These are phyloP conservation scores for Coleophora flavipennella DNA, from an alignment of 2,888 invertebrate species.

Conservation along the genomic window DNA sequence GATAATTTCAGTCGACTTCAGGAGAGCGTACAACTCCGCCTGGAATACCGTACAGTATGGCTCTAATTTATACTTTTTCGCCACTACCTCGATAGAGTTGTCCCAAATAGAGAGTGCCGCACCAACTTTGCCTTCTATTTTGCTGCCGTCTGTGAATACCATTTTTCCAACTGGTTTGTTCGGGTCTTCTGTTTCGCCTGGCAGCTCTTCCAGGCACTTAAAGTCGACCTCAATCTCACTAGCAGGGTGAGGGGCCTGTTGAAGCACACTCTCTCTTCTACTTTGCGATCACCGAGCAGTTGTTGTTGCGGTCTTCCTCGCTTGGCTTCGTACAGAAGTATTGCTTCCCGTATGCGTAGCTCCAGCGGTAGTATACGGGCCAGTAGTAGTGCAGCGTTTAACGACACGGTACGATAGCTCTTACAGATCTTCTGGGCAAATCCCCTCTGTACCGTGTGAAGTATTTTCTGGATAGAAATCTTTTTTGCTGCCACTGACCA, in stretches of 20 bases:
- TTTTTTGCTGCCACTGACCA: background rate
- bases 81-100: constrained; percentile 3
- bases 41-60: constrained; percentile 6
- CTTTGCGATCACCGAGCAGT: background rate
- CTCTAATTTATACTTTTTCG: constrained; percentile 5
- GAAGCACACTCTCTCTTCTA: background rate
- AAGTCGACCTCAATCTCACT: background rate
- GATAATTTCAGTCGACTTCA: too few species aligned
- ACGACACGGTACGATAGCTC: constrained; percentile 4
- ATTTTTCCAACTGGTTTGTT: too few species aligned
- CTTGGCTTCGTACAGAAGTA: background rate
- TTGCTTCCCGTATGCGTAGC: constrained; percentile 2
- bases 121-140: background rate
- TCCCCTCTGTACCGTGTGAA: background rate
- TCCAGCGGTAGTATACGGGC: constrained; percentile 10
- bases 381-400: constrained; percentile 7
- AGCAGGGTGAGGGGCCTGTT: background rate
- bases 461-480: background rate
- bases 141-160: background rate
- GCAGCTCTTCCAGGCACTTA: background rate
- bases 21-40: constrained; percentile 5
- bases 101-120: constrained; percentile 4
- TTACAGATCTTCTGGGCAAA: constrained; percentile 3
- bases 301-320: background rate
- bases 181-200: background rate